phyloP scores from a whole-genome alignment of 2,113 vertebrate genomes.

The Sphaerodactylus townsendi region DNA sequence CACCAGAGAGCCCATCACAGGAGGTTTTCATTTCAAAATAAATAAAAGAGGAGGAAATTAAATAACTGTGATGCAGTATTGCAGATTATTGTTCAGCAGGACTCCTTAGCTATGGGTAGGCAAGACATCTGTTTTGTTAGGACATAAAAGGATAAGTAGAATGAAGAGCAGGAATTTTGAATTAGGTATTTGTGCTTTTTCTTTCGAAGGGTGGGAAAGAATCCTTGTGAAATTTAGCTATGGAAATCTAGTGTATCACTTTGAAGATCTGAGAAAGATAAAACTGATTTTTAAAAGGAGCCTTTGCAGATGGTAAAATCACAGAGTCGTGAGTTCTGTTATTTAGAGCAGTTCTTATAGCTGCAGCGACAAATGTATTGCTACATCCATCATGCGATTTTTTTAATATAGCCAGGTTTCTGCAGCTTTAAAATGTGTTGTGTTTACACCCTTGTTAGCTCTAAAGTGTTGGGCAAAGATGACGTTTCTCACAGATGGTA shows the following conservation, averaged over 20 bases:
- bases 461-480: neutral
- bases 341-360: neutral
- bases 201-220: fast-evolving
- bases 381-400: neutral
- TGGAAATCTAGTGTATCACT: neutral
- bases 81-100: neutral
- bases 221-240: neutral
- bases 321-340: neutral
- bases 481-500: fast-evolving
- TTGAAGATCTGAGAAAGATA: neutral
- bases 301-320: fast-evolving
- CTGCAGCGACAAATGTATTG: neutral
- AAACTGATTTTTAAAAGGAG: neutral
- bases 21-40: neutral
- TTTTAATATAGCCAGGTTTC: neutral
- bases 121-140: neutral
- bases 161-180: fast-evolving
- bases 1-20: neutral
- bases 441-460: fast-evolving
- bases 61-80: neutral
- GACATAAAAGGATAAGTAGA: neutral
- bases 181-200: neutral
- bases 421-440: neutral
- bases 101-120: neutral
- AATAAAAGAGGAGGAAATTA: neutral